Evolutionary conservation across 1,140 invertebrate genomes (phyloP).

Genomic region (Papilio glaucus): DNA sequence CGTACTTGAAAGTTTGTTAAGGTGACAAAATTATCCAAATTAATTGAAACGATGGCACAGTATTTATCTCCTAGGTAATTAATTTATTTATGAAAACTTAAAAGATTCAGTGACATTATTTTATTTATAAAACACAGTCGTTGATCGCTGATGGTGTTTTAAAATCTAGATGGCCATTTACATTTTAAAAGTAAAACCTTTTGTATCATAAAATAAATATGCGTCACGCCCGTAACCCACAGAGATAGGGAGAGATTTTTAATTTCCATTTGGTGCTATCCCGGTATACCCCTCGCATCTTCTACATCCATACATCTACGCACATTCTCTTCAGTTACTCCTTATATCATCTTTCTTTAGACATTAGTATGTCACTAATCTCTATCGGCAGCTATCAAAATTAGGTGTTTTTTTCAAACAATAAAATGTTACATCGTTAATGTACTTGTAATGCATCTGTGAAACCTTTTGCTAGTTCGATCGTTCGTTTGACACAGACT

Average conservation of each 20-base stretch:
- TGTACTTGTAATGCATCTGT: background rate
- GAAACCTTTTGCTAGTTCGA: too few species aligned
- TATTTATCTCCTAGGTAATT: slow-evolving; percentile 72
- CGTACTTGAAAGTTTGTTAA: slow-evolving; percentile 33
- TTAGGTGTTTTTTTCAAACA: background rate
- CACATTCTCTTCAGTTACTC: too few species aligned
- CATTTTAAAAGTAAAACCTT: background rate
- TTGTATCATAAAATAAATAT: background rate
- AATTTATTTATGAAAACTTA: slow-evolving; percentile 63
- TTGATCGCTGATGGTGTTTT: background rate
- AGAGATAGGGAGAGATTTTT: too few species aligned
- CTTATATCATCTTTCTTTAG: too few species aligned
- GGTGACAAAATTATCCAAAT: slow-evolving; percentile 34
- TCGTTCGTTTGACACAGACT: too few species aligned
- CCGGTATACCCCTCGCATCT: too few species aligned
- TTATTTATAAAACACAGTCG: slow-evolving; percentile 35
- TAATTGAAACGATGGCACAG: slow-evolving; percentile 40
- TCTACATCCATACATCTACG: too few species aligned
- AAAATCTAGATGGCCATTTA: slow-evolving; percentile 50
- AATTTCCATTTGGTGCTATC: too few species aligned
- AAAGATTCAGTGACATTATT: slow-evolving; percentile 38
- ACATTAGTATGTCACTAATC: too few species aligned
- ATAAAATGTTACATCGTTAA: background rate
- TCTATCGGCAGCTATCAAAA: too few species aligned
- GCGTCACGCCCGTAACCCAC: too few species aligned